Base-by-base conservation (phyloP, 2,888 invertebrate genomes). In the Yponomeuta evonymella region DNA sequence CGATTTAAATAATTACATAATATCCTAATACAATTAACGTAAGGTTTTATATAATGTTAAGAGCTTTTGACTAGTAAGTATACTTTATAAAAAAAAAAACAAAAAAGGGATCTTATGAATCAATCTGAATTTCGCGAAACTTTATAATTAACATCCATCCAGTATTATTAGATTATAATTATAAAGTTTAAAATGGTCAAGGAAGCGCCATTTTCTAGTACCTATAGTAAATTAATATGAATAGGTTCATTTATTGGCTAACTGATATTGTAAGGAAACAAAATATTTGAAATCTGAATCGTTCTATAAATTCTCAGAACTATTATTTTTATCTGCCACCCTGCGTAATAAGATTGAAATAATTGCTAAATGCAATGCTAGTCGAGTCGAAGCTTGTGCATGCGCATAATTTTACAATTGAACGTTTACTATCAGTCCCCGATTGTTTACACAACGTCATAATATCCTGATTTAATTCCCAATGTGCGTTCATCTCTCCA, bases 51-150 rank as follows among this genome's bases (percentile, higher is more conserved):
- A 83, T 89, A 90, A 87, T 86, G 81, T 85, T 89, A 89, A 89
- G 89, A 87, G 89, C 90, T 89, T 90, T 89, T 76, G 85, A 89
- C 79, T 89, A 88, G 89, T 90, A 89, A 89, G 89, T 89, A 89
- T 90, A 90, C 88, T 87, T 86, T 58, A 58, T 58, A 58, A 58
- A 58, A 58, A 51, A 86, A 84, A 88, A 83, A 85, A 43, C 29
- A 33, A 83, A 76, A 78, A 85, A 82, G 85, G 87, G 85, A 87
- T 90, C 90, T 90, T 90, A 90, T 90, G 89, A 90, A 87, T 58
- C 30, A 69, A 80, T 86, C 79, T 85, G 89, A 87, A 89, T 85
- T 86, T 87, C 86, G 87, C 88, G 83, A 87, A 86, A 86, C 85
- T 86, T 89, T 87, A 87, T 86, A 89, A 87, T 89, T 82, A 90